Percentiles rank a stretch among this genome's conserved stretches.
These are phyloP conservation scores for Drosophila mayri DNA, from an alignment of 1,140 invertebrate genomes.

Conservation along the genomic window DNA sequence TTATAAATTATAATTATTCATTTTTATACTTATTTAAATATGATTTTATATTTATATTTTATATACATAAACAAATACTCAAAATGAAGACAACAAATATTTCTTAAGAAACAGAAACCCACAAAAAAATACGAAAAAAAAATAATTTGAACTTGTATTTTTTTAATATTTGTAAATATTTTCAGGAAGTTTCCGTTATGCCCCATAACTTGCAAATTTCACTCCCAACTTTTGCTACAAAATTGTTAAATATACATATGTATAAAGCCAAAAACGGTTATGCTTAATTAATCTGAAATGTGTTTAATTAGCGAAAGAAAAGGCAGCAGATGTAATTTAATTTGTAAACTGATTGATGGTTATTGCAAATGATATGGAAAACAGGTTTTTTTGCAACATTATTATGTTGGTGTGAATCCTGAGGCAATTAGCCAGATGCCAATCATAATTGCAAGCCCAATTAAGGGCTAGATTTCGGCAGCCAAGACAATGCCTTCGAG, in stretches of 20 bases:
- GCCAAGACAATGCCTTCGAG: constrained; percentile 10
- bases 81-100: background rate
- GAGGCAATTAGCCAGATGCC: constrained; percentile 10
- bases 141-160: no score
- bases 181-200: constrained; percentile 20
- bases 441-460: constrained; percentile 11
- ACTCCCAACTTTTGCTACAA: constrained; percentile 3
- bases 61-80: background rate
- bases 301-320: constrained; percentile 36
- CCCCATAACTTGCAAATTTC: constrained; percentile 29
- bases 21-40: background rate
- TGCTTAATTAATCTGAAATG: constrained; percentile 44
- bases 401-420: background rate
- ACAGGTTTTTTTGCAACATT: constrained; percentile 7
- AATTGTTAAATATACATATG: constrained; percentile 18
- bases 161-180: background rate
- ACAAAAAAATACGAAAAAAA: no score
- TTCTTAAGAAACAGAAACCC: no score
- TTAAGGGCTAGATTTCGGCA: constrained; percentile 3
- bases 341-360: constrained; percentile 21
- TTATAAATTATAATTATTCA: background rate
- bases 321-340: background rate
- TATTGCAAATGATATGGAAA: constrained; percentile 23
- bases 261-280: constrained; percentile 15
- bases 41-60: no score